Conservation (phyloP, 2,888 invertebrate species). For the Drosophila limbata region DNA sequence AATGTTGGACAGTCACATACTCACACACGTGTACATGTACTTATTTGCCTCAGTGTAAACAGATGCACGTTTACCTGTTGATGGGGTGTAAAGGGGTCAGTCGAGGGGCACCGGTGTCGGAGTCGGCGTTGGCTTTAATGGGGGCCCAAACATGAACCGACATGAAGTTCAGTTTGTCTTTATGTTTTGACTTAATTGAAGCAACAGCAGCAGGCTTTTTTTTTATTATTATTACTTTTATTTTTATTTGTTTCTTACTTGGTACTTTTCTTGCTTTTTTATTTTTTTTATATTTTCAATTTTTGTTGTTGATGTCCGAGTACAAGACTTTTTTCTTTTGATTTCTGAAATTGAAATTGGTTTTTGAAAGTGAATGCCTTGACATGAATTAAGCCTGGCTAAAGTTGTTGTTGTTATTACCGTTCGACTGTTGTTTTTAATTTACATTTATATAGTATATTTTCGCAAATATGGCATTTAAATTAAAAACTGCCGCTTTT, state of each 20-base stretch:
- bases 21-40: conserved; percentile 8
- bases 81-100: conserved; percentile 24
- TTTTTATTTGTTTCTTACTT: conserved; percentile 30
- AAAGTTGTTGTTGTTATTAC: conserved; percentile 24
- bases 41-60: conserved; percentile 32
- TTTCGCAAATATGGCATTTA: conserved; percentile 26
- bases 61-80: conserved; percentile 43
- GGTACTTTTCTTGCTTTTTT: conserved; percentile 47
- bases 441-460: conserved; percentile 48
- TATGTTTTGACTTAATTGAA: conserved; percentile 64
- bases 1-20: conserved; percentile 13
- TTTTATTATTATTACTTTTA: conserved; percentile 23
- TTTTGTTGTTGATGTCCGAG: conserved; percentile 39
- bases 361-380: conserved; percentile 74
- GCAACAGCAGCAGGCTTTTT: conserved; percentile 68
- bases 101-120: conserved; percentile 11
- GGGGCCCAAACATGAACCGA: conserved; percentile 43
- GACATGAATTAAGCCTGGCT: conserved; percentile 62
- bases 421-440: conserved; percentile 13
- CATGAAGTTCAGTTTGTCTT: conserved; percentile 52
- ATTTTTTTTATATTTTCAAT: conserved; percentile 50
- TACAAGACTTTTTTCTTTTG: conserved; percentile 39
- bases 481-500: conserved; percentile 21
- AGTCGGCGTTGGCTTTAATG: conserved; percentile 48
- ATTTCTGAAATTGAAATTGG: conserved; percentile 44